Base-by-base conservation (phyloP, 2,888 invertebrate species). In the Metopia argyrocephala region DNA sequence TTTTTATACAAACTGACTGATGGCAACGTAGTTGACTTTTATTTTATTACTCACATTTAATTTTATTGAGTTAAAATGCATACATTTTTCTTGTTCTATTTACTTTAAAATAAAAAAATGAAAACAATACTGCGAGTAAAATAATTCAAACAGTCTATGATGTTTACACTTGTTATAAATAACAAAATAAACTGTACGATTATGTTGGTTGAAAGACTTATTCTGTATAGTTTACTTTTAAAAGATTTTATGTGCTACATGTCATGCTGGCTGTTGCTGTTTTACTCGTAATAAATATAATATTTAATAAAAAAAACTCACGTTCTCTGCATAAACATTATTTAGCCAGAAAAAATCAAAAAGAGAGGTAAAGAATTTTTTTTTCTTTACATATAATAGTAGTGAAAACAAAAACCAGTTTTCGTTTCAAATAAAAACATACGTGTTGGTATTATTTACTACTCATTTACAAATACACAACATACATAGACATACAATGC, bases 111-210 rank as follows among this genome's bases (percentile, higher is more conserved):
- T n/a, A n/a, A 46, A 18, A 50, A 46, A 27, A 28, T 46, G 0
- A 59, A 57, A 69, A 31, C 48, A 69, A 28, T 59, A 28, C n/a
- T n/a, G 61, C 52, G 45, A 61, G 45, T 28, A 50, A 28, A 18
- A 59, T 59, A 50, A 66, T 56, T 59, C 28, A 76, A 28, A 62
- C 56, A 50, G 12, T 38, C 38, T 15, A 38, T 25, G 57, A 56
- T 78, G 73, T 68, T 74, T 73, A 62, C 62, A 78, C 56, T 27
- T 68, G 68, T 57, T 54, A 76, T 73, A 78, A 68, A 78, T 78
- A 73, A 73, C 38, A 38, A 46, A 12, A n/a, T n/a, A n/a, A 50
- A 74, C 31, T 74, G 69, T 65, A 79, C 52, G 66, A 54, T 78
- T 68, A 54, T 9, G 23, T 66, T 38, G 38, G 38, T 38, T 38